Evolutionary conservation across 2,888 invertebrate species (phyloP).

Genomic region (Germaria angustata): DNA sequence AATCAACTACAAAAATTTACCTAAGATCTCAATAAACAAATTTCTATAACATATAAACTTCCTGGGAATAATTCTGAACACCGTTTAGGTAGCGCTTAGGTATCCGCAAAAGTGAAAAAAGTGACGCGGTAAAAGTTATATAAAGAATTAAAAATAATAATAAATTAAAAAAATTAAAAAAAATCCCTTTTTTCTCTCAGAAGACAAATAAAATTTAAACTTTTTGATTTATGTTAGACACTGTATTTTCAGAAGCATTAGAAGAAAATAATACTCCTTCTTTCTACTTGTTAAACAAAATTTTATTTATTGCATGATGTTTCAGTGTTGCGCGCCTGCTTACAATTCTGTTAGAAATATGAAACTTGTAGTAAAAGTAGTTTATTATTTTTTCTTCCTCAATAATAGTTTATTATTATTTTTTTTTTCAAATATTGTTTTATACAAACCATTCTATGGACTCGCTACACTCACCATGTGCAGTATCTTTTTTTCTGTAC

Average conservation of each 20-base stretch:
- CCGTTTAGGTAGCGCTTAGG: too few species aligned
- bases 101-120: too few species aligned
- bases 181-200: too few species aligned
- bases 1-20: too few species aligned
- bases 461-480: neutral
- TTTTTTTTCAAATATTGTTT: neutral
- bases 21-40: too few species aligned
- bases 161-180: too few species aligned
- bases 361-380: constrained; percentile 67
- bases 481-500: constrained; percentile 20
- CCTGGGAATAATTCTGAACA: too few species aligned
- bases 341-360: constrained; percentile 65
- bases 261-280: constrained; percentile 37
- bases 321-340: constrained; percentile 23
- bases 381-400: constrained; percentile 49
- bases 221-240: neutral
- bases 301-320: constrained; percentile 56
- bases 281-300: constrained; percentile 43
- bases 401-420: neutral
- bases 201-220: neutral
- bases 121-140: too few species aligned
- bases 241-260: constrained; percentile 31
- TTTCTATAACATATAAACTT: too few species aligned
- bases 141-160: too few species aligned
- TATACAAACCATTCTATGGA: constrained; percentile 42